Base-by-base conservation (phyloP, 1,140 invertebrate species). In the Drosophila gunungcola region DNA sequence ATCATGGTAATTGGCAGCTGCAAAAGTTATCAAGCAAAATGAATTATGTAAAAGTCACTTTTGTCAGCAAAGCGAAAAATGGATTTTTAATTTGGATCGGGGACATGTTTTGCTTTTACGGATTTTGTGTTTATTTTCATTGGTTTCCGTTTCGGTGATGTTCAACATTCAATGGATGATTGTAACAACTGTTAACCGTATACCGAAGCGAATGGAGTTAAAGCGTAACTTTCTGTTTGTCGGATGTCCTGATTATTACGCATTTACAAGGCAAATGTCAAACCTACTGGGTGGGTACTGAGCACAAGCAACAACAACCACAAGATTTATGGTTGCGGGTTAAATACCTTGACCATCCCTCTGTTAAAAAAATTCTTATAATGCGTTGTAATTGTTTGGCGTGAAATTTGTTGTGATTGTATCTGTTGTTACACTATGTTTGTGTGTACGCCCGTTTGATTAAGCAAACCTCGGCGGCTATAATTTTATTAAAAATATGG, bases 381-480 rank as follows among this genome's bases (percentile, higher is more conserved):
- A 83, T 82, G 79, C 78, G 51, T 78, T 79, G 65, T 89, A 86
- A 83, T 75, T 86, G 78, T 78, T 75, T 82, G 67, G 42, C 83
- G 84, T 86, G 84, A 86, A 86, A 86, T 86, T 88, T 86, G 83
- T 86, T 86, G 83, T 86, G 84, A 86, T 88, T 86, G 83, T 76
- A 58, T 73, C 57, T 79, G 78, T 60, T 80, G 70, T 82, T 83
- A 79, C 79, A 78, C 75, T 52, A 56, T 56, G 65, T 81, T 73
- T 68, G 38, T 68, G 60, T 42, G 64, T 51, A 70, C 58, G 13
- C 61, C 16, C 57, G 64, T 86, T 79, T 83, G 81, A 83, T 86
- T 74, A 72, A 83, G 65, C 83, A 64, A 76, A 62, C 46, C 70
- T 68, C 79, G 49, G 76, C 63, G 76, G 65, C 83, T 75, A 83